Evolutionary conservation across 2,797 vertebrate genomes (phyloP), one percentile per base, ranked within the genome.

Genomic region (Phataginus tricuspis): DNA sequence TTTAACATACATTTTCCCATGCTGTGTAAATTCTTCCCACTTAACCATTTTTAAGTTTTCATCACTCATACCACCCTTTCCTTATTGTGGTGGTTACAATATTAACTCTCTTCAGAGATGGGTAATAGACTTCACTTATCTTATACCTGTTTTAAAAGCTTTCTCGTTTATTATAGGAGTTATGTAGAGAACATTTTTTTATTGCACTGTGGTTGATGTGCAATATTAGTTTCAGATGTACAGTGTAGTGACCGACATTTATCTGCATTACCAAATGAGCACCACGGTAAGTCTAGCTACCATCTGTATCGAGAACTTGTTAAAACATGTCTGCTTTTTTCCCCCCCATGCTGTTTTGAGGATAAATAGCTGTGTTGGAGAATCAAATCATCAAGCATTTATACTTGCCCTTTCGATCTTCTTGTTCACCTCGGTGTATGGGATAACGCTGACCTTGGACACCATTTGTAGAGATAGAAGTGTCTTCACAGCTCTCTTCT

Each of bases 351-450:
- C 94, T 97, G 94, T 89, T 96, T 98, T 96, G 98, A 99, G 99
- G 99, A 99, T 99, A 98, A 99, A 99, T 98, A 99, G 98, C 99
- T 99, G 99, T 77, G 99, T 99, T 96, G 99, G 99, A 89, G 99
- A 99, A 98, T 98, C 98, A 97, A 99, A 99, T 98, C 99, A 99
- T 98, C 98, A 98, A 97, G 99, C 98, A 94, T 99, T 99, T 98
- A 99, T 99, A 97, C 98, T 99, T 95, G 99, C 98, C 0, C 99
- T 99, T 63, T 90, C 98, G 97, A 90, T 99, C 98, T 99, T 99
- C 99, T 98, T 99, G 98, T 97, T 99, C 95, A 99, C 99, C 53
- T 99, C 99, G 0, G 86, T 99, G 89, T 99, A 99, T 0, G 99
- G 99, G 94, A 99, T 99, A 98, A 98, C 93, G 7, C 94, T 99